Conservation (phyloP, 2,888 invertebrate genomes). For the Carpatolechia fugitivella region DNA sequence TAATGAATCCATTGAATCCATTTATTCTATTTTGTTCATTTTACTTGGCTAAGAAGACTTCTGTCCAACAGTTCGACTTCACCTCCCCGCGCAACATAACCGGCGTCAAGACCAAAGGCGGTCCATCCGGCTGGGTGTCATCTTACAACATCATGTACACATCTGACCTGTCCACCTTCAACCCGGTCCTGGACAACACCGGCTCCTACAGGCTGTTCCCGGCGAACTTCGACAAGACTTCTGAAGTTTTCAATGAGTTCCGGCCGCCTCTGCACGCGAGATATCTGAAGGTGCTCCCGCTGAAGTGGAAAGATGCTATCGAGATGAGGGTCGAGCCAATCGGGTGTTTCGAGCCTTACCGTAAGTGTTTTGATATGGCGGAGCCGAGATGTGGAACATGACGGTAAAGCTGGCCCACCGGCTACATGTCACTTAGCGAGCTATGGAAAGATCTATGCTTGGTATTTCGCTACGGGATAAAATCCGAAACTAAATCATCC, state of each 20-base stretch:
- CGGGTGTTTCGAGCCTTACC: conserved; percentile 88
- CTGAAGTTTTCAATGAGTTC: conserved; percentile 82
- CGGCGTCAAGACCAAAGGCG: conserved; percentile 87
- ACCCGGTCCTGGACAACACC: conserved; percentile 79
- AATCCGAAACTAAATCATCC: too few species aligned
- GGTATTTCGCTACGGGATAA: too few species aligned
- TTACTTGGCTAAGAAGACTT: too few species aligned
- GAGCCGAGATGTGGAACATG: too few species aligned
- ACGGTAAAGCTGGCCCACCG: too few species aligned
- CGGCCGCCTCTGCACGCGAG: conserved; percentile 85
- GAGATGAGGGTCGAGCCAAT: conserved; percentile 87
- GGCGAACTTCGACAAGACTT: conserved; percentile 84
- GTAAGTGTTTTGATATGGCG: conserved; percentile 42
- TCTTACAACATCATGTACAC: conserved; percentile 87
- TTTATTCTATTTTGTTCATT: too few species aligned
- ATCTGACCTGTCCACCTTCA: conserved; percentile 84
- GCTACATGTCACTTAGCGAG: too few species aligned
- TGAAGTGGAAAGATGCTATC: conserved; percentile 85
- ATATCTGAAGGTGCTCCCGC: conserved; percentile 85
- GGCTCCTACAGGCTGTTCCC: conserved; percentile 81
- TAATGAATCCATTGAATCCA: too few species aligned
- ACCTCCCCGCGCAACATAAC: conserved; percentile 86
- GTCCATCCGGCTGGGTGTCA: conserved; percentile 85
- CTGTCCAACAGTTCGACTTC: conserved; percentile 83
- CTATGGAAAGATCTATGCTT: too few species aligned